Evolutionary conservation across 2,113 vertebrate genomes (phyloP), one percentile per base, ranked within the genome.

Genomic region (Colossoma macropomum): DNA sequence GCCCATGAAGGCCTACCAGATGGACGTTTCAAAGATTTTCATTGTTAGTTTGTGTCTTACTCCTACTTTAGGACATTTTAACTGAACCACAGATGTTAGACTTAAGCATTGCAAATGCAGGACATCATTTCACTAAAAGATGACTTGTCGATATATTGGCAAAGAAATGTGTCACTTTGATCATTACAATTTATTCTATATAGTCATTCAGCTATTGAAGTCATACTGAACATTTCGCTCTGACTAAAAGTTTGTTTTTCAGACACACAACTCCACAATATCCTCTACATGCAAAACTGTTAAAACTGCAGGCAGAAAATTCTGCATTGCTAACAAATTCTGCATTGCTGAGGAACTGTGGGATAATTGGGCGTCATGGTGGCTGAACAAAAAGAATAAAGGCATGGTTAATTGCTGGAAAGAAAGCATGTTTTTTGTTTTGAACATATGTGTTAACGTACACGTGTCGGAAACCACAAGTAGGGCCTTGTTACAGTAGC

Each of bases 401-500:
- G 50, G 19, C 48, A 60, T 50, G 10, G 10, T 45, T 77, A 85
- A 63, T n/a, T 28, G 59, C 41, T 56, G 65, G 66, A 79, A 30
- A 34, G n/a, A 69, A 70, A 9, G 28, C 45, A 56, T 75, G 34
- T 48, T 74, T 59, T 60, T 0, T 60, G 17, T 38, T 32, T 8
- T 60, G 38, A 62, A 41, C 70, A 75, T 50, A 50, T 59, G 45
- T 71, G 38, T 69, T 84, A 78, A 72, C 41, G 73, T 73, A 32
- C 34, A 82, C 68, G 45, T 27, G 62, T 82, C 50, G n/a, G 34
- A 70, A 59, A 60, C 70, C 69, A 70, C 87, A 79, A 19, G 45
- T 71, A 38, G 41, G 54, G 63, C 28, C 54, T 86, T 19, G 59
- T 75, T 8, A 25, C 68, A 65, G 78, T 84, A 50, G 72, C 71